These are phyloP conservation scores for Apostichopus parvimensis DNA, from an alignment of 35 echinoderm and acorn worm genomes.

Conservation along the genomic window DNA sequence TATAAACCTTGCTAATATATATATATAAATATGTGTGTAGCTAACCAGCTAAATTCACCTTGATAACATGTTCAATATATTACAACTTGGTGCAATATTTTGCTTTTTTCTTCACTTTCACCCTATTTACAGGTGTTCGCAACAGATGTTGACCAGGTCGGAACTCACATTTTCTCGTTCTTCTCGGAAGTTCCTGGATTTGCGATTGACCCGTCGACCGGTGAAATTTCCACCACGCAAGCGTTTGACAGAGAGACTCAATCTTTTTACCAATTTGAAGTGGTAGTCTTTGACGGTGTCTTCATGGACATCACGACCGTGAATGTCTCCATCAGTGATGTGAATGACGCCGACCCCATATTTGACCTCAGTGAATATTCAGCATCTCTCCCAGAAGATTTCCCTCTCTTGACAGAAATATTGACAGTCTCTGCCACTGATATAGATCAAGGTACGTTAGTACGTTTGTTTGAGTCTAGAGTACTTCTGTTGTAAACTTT, in stretches of 20 bases:
- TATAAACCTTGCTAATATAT: too few species aligned
- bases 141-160: conserved; percentile 59
- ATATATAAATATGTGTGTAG: too few species aligned
- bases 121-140: conserved; percentile 59
- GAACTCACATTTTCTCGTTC: conserved; percentile 61
- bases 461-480: neutral
- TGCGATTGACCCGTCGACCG: conserved; percentile 58
- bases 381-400: conserved; percentile 48
- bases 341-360: conserved; percentile 67
- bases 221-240: conserved; percentile 63
- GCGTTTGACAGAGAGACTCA: conserved; percentile 32
- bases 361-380: conserved; percentile 49
- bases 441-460: conserved; percentile 38
- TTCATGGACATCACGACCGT: conserved; percentile 24
- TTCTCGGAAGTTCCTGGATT: conserved; percentile 28
- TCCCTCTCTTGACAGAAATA: conserved; percentile 40
- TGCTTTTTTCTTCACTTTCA: too few species aligned
- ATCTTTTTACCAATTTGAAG: conserved; percentile 38
- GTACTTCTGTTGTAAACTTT: too few species aligned
- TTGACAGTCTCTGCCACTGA: conserved; percentile 51
- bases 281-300: conserved; percentile 64
- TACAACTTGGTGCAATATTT: too few species aligned
- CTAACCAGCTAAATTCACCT: too few species aligned
- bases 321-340: conserved; percentile 55
- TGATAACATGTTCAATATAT: too few species aligned